Evolutionary conservation across 2,113 vertebrate species (phyloP).

Genomic region (Heloderma charlesbogerti): DNA sequence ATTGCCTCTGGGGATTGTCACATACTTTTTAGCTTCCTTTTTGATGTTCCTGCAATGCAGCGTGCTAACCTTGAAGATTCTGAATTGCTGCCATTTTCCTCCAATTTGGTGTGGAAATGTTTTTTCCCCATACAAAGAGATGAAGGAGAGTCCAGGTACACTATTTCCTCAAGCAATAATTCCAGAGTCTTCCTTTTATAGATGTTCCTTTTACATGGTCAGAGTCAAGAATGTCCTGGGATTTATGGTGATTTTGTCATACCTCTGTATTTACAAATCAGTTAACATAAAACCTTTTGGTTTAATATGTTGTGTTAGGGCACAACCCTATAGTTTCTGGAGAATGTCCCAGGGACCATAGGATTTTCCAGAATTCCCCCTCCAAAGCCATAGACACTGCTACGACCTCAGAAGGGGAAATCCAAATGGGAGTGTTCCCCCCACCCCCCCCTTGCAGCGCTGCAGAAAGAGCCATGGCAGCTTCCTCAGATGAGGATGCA

Average conservation of each 20-base stretch:
- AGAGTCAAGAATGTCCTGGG: not conserved
- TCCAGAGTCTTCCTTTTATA: not conserved
- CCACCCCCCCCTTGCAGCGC: too few relatives aligned
- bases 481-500: too few relatives aligned
- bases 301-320: too few relatives aligned
- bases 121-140: too few relatives aligned
- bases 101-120: not conserved
- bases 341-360: too few relatives aligned
- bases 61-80: conserved; percentile 16
- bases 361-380: too few relatives aligned
- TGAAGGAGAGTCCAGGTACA: not conserved
- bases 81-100: conserved; percentile 15
- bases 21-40: not conserved
- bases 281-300: not conserved
- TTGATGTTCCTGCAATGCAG: conserved; percentile 8
- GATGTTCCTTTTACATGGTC: not conserved
- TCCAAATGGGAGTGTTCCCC: too few relatives aligned
- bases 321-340: too few relatives aligned
- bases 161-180: not conserved
- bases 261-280: not conserved
- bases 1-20: conserved; percentile 15
- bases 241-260: not conserved
- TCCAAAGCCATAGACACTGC: too few relatives aligned
- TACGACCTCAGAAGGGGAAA: too few relatives aligned
- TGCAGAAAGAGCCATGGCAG: too few relatives aligned